Evolutionary conservation across 2,113 vertebrate species (phyloP), one percentile per base, ranked within the genome.

Genomic region (Bubo bubo): DNA sequence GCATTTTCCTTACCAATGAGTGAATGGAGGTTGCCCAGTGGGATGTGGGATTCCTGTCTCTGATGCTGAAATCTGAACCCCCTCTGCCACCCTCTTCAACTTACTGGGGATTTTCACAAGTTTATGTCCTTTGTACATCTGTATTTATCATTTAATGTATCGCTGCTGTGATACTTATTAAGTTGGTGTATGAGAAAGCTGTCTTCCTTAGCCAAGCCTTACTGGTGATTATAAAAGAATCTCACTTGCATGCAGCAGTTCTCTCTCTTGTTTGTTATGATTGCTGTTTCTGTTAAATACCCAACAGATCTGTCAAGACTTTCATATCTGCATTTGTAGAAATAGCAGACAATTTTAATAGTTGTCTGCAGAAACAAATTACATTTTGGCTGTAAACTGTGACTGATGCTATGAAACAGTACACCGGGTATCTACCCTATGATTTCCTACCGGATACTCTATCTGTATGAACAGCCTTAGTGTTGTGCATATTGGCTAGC

Each of bases 361-460:
- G 41, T n/a, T 88, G n/a, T 56, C 85, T 73, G 39, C 75, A 96
- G 82, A 58, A 59, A 16, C 79, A 95, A 79, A 79, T 60, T 59
- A 39, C 10, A 0, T 76, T 85, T 62, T 62, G 74, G 24, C 68
- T 91, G 21, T 50, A 37, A 79, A 74, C 63, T 62, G 41, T 41
- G 88, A 1, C 34, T 75, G 86, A 45, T 2, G 3, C 55, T 50
- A 3, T 60, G 60, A 20, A 76, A 66, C 58, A 20, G n/a, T 27
- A 24, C 39, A 10, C 9, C 0, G 1, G 64, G 79, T 30, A 8
- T 8, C 58, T 12, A 68, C 41, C 43, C 70, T 68, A 0, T 77
- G 90, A 79, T 93, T 96, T 92, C 41, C 80, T 62, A 11, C 66
- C 0, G 1, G 73, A 41, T 95, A 6, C 19, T 23, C 67, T 84